Evolutionary conservation across 2,888 invertebrate species (phyloP), one percentile per base, ranked within the genome.

Genomic region (Chorisops tibialis): DNA sequence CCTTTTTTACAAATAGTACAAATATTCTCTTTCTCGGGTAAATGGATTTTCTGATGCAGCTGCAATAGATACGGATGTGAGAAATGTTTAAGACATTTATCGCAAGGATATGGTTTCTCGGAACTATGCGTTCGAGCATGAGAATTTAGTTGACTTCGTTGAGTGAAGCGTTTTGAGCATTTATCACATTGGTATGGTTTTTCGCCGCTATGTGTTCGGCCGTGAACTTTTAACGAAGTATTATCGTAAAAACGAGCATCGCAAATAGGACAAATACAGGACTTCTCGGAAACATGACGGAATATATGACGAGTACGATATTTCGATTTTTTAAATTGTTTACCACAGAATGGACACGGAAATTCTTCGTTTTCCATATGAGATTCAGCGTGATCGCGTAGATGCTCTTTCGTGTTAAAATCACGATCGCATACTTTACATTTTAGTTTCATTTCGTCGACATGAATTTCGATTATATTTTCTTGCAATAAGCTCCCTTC

Each of bases 261-360:
- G 19, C 56, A 62, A 41, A 48, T n/a, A 12, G 22, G 11, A 30
- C 62, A 62, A 16, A n/a, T 21, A 14, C 22, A 48, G 19, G 37
- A 48, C 48, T 56, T 62, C 7, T 39, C 49, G 1, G 41, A 12
- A 43, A 35, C 21, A 22, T 64, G 64, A 12, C 64, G 61, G 4
- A 37, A 38, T n/a, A 64, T 14, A 39, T 64, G 64, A 22, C 59
- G 43, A 18, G 18, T 59, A n/a, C 59, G 50, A 37, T 52, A 62
- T 19, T 37, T 52, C 0, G 22, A 18, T 7, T 51, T 18, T 5
- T 50, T 50, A 45, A 64, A 64, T 19, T 30, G 19, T 30, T 51
- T 59, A 14, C 52, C 45, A 41, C 64, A 64, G 35, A 50, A 59
- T 22, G 50, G 30, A 54, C 78, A 79, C 30, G 58, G 45, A 19